These are phyloP conservation scores for Polylopha cassiicola DNA, from an alignment of 2,888 invertebrate species.

Conservation along the genomic window DNA sequence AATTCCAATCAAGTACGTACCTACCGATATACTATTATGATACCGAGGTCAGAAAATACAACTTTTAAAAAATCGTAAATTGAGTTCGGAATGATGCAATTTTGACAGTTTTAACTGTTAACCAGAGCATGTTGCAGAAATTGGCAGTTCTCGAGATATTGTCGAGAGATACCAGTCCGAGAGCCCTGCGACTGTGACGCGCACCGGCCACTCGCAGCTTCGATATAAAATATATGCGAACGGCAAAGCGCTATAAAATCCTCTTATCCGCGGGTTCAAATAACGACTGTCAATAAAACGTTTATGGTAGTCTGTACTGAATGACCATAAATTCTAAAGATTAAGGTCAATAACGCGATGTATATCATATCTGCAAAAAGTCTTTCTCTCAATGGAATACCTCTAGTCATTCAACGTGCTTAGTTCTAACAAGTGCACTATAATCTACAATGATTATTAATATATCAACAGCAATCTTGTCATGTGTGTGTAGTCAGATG, in stretches of 20 bases:
- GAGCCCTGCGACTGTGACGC: not conserved
- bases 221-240: constrained; percentile 37
- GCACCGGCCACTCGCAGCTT: constrained; percentile 3
- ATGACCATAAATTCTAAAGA: constrained; percentile 70
- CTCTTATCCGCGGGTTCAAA: constrained; percentile 53
- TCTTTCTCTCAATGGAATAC: too few relatives aligned
- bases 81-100: constrained; percentile 35
- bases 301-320: constrained; percentile 64
- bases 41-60: constrained; percentile 28
- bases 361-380: constrained; percentile 64
- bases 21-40: too few relatives aligned
- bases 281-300: constrained; percentile 68
- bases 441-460: too few relatives aligned
- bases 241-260: constrained; percentile 43
- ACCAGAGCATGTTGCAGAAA: constrained; percentile 27
- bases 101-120: constrained; percentile 32
- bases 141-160: constrained; percentile 22
- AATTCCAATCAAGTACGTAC: too few relatives aligned
- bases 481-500: not conserved
- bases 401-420: constrained; percentile 23
- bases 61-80: constrained; percentile 36
- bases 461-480: too few relatives aligned
- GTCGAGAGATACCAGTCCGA: constrained; percentile 26
- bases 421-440: too few relatives aligned
- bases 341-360: constrained; percentile 71